Conservation (phyloP, 2,797 vertebrate genomes). For the Gouania willdenowi region DNA sequence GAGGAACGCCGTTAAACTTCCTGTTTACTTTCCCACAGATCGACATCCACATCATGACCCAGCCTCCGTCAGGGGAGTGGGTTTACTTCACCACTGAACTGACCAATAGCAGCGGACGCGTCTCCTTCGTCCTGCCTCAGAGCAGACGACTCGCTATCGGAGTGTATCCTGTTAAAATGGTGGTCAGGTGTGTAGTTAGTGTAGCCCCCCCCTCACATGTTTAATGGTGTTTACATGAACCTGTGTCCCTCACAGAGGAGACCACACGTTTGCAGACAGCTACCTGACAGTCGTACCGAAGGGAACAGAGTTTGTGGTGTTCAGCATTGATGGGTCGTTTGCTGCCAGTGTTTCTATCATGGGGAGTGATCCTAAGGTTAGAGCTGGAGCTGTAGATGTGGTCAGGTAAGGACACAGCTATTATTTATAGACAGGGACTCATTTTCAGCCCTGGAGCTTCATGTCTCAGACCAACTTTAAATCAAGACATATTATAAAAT, state of each 20-base stretch:
- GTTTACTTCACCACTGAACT: slow-evolving; percentile 89
- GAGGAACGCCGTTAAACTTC: no score
- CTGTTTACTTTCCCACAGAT: slow-evolving; percentile 69
- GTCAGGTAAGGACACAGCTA: slow-evolving; percentile 83
- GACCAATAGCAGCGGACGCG: slow-evolving; percentile 91
- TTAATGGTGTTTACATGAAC: no score
- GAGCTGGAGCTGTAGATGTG: slow-evolving; percentile 93
- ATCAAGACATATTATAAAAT: no score
- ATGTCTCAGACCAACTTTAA: no score
- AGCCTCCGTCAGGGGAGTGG: slow-evolving; percentile 95
- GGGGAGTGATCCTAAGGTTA: slow-evolving; percentile 97
- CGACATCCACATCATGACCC: slow-evolving; percentile 96
- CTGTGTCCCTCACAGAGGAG: slow-evolving; percentile 75
- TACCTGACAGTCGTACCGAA: slow-evolving; percentile 88
- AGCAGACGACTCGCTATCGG: slow-evolving; percentile 84
- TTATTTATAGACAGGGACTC: no score
- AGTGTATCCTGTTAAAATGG: slow-evolving; percentile 96
- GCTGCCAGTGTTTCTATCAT: slow-evolving; percentile 98
- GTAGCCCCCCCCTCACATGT: no score
- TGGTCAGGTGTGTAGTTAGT: slow-evolving; percentile 87
- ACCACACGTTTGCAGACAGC: slow-evolving; percentile 94
- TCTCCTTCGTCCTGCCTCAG: slow-evolving; percentile 87
- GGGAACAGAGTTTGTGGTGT: slow-evolving; percentile 93
- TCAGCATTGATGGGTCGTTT: slow-evolving; percentile 97
- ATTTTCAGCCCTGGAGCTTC: no score